These are phyloP conservation scores for Microcebus murinus DNA, from an alignment of 2,113 vertebrate genomes.

Conservation along the genomic window DNA sequence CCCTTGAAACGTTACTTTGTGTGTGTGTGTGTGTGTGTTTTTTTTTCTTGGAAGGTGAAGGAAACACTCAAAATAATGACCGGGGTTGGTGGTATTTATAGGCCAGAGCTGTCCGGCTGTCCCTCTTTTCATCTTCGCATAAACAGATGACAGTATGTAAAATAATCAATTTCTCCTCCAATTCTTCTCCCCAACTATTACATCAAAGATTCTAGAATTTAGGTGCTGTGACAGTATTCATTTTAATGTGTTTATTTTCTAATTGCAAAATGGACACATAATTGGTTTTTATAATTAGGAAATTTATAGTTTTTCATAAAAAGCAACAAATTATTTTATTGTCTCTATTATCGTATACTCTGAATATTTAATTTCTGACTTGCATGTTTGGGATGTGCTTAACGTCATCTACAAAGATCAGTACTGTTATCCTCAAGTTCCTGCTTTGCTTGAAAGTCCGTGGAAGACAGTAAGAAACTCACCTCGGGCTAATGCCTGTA, in stretches of 20 bases:
- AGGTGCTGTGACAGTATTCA: background rate
- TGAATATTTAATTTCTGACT: slow-evolving; percentile 45
- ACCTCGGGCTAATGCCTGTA: slow-evolving; percentile 37
- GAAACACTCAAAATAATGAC: slow-evolving; percentile 72
- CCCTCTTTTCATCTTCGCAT: slow-evolving; percentile 2
- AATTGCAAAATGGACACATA: background rate
- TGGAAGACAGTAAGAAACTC: slow-evolving; percentile 39
- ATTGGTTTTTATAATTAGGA: background rate
- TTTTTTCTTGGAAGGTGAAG: slow-evolving; percentile 46
- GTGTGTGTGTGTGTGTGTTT: background rate
- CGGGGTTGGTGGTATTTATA: slow-evolving; percentile 56
- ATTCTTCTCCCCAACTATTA: background rate
- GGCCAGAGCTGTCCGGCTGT: slow-evolving; percentile 38
- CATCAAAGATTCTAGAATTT: background rate
- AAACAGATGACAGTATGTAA: slow-evolving; percentile 60
- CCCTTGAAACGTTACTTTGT: slow-evolving; percentile 59
- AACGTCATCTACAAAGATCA: background rate
- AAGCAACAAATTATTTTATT: background rate
- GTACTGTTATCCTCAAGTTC: background rate
- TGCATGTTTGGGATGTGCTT: background rate
- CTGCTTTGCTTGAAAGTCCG: background rate
- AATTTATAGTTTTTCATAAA: slow-evolving; percentile 21
- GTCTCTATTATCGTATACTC: background rate
- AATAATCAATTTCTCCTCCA: background rate
- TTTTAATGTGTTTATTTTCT: slow-evolving; percentile 23